Evolutionary conservation across 1,140 invertebrate genomes (phyloP), one percentile per base, ranked within the genome.

Genomic region (Leptinotarsa defecta): DNA sequence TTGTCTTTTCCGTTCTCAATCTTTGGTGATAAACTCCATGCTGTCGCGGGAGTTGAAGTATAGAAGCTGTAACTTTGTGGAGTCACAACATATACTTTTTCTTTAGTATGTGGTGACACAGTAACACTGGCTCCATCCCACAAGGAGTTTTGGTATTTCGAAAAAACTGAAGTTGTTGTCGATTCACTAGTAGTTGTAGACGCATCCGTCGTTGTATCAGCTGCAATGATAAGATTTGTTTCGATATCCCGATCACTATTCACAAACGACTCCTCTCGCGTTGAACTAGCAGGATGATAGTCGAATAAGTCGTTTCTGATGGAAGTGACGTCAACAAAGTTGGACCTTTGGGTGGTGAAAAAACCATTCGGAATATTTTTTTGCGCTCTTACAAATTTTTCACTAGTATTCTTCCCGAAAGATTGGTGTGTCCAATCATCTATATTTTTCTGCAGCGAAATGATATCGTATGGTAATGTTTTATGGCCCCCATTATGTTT

Each of bases 381-480:
- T 17, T 91, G 90, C 69, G 85, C 85, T 73, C 85, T 87, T 75
- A 64, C 62, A 43, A 17, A 63, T 22, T 77, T 57, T 11, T 71
- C 48, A 27, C 70, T 69, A 22, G 17, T 19, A 64, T 86, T 85
- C 8, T 88, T 81, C 62, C 88, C 89, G 83, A 89, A 92, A 84
- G 92, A 92, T 87, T 94, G 92, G 79, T 93, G 92, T 2, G 93
- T 94, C 94, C 94, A 95, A 49, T 92, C 92, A 81, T 95, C 93
- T 57, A 95, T 95, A 78, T 93, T 94, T 79, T 94, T 92, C 82
- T 94, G 93, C 67, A 94, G 83, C 81, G 91, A 91, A 27, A 90
- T 88, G 19, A 93, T 88, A 81, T 94, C 92, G 79, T 93, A 92
- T 0, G 89, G 89, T 57, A 88, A 88, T 74, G 88, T 17, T 2